Percentiles rank a stretch among this genome's conserved stretches.
phyloP scores from a whole-genome alignment of 2,797 vertebrate genomes.

The Melanogrammus aeglefinus region DNA sequence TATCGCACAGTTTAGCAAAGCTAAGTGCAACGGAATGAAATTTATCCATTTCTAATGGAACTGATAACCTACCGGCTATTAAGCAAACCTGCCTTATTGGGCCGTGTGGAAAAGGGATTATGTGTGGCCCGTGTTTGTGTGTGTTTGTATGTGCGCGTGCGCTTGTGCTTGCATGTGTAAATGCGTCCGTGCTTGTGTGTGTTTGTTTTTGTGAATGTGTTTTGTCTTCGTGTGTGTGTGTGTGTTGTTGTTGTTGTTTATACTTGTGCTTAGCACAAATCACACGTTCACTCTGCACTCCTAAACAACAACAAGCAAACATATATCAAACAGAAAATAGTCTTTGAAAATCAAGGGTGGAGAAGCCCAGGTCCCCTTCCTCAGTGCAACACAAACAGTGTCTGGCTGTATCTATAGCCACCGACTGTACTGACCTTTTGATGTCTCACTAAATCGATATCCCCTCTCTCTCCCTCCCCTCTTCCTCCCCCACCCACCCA shows the following conservation, averaged over 20 bases:
- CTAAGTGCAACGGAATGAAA: conserved; percentile 34
- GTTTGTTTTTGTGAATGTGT: conserved; percentile 12
- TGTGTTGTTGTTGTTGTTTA: background rate
- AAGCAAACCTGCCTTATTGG: conserved; percentile 30
- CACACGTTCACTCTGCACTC: too few relatives aligned
- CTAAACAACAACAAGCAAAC: background rate
- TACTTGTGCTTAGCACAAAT: background rate
- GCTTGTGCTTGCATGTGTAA: conserved; percentile 13
- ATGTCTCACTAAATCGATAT: conserved; percentile 38
- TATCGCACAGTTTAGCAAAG: conserved; percentile 51
- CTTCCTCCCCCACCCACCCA: conserved; percentile 31
- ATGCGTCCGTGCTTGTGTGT: conserved; percentile 1
- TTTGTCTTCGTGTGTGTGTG: conserved; percentile 13
- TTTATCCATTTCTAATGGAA: conserved; percentile 52
- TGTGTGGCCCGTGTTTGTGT: conserved; percentile 19
- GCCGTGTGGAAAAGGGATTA: conserved; percentile 9
- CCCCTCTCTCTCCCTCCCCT: conserved; percentile 22
- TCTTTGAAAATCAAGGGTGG: background rate
- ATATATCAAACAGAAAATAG: background rate
- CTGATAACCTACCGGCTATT: conserved; percentile 43
- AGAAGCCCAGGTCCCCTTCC: background rate
- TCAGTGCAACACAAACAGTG: background rate
- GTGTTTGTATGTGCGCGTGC: conserved; percentile 9
- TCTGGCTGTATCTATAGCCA: conserved; percentile 27
- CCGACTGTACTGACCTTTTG: conserved; percentile 42